phyloP scores from a whole-genome alignment of 2,113 vertebrate species.

The Puffinus mauretanicus region DNA sequence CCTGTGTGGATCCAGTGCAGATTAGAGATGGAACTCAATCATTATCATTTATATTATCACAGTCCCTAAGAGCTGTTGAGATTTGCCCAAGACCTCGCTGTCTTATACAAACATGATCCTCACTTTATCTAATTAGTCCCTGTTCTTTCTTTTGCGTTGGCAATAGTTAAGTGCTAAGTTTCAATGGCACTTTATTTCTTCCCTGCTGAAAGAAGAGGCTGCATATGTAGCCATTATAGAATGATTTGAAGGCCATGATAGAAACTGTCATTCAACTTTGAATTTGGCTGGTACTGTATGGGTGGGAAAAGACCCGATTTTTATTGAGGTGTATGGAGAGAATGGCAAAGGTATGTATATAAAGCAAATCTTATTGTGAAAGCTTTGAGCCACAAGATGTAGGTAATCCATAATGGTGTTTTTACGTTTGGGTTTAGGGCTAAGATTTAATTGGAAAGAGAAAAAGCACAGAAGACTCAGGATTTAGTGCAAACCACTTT shows the following conservation, averaged over 20 bases:
- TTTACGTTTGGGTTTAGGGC: background rate
- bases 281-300: background rate
- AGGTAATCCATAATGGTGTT: background rate
- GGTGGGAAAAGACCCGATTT: background rate
- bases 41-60: background rate
- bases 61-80: background rate
- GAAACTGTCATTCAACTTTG: background rate
- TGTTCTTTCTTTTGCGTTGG: background rate
- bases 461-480: background rate
- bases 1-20: background rate
- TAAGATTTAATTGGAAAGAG: background rate
- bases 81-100: background rate
- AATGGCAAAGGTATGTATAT: background rate
- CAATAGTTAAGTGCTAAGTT: background rate
- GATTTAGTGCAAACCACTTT: background rate
- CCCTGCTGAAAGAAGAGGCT: background rate
- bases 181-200: background rate
- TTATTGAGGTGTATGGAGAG: background rate
- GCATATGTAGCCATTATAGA: background rate
- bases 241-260: background rate
- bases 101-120: background rate
- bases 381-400: background rate
- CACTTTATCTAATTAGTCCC: background rate
- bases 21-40: background rate
- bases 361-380: background rate